phyloP scores from a whole-genome alignment of 2,113 vertebrate genomes.

The Piprites chloris region DNA sequence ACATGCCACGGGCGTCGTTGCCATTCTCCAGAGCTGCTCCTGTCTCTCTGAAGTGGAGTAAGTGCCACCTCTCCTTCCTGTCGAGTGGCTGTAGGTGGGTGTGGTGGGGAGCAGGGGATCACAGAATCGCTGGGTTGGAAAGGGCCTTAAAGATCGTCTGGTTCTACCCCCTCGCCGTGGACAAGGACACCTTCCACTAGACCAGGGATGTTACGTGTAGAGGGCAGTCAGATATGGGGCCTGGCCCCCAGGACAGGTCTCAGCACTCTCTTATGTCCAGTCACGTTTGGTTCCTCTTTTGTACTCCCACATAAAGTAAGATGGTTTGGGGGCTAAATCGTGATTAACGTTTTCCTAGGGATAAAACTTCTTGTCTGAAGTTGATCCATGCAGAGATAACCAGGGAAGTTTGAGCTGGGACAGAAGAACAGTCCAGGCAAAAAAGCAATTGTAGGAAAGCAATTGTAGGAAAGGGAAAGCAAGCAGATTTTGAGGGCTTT shows the following conservation, averaged over 20 bases:
- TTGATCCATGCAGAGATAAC: background rate
- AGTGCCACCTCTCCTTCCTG: slow-evolving; percentile 21
- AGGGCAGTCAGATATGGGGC: background rate
- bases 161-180: background rate
- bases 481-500: background rate
- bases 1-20: background rate
- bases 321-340: background rate
- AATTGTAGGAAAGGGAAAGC: background rate
- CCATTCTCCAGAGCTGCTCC: slow-evolving; percentile 51
- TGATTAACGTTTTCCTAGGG: background rate
- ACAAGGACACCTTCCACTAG: background rate
- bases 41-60: slow-evolving; percentile 70
- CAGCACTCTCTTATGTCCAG: background rate
- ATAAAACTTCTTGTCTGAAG: background rate
- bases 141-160: background rate
- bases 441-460: background rate
- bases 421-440: background rate
- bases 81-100: background rate
- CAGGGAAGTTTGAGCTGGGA: background rate
- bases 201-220: background rate
- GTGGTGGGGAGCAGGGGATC: background rate
- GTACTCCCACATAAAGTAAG: background rate
- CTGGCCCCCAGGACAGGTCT: background rate
- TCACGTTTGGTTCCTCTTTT: background rate
- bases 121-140: background rate